These are phyloP conservation scores for Girardinichthys multiradiatus DNA, from an alignment of 2,113 vertebrate species.

Conservation along the genomic window DNA sequence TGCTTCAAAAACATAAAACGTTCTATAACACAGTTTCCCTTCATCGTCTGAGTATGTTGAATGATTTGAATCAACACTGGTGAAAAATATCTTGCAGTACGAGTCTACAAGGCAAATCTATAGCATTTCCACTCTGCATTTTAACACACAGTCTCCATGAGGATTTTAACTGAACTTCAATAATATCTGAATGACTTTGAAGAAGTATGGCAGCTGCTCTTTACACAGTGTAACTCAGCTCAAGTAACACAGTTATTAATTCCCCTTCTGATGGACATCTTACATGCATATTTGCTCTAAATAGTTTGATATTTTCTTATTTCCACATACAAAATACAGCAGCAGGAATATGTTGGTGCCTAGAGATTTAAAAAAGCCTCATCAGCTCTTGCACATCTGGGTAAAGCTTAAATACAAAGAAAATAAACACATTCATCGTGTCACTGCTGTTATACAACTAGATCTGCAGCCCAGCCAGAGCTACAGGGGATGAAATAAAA, in stretches of 20 bases:
- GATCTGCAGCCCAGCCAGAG: conserved; percentile 18
- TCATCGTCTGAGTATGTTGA: background rate
- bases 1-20: background rate
- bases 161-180: conserved; percentile 52
- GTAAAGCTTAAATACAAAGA: conserved; percentile 50
- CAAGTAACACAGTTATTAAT: conserved; percentile 57
- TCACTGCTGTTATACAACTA: conserved; percentile 34
- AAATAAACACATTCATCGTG: conserved; percentile 47
- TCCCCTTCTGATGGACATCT: conserved; percentile 57
- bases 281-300: conserved; percentile 43
- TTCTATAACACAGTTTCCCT: background rate
- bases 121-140: conserved; percentile 16
- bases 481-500: conserved; percentile 47
- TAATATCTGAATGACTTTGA: conserved; percentile 56
- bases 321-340: conserved; percentile 40
- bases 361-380: conserved; percentile 41
- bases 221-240: conserved; percentile 36
- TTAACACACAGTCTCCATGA: conserved; percentile 37
- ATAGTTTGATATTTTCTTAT: conserved; percentile 21
- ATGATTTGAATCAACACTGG: background rate
- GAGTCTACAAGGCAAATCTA: background rate
- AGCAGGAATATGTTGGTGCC: conserved; percentile 29
- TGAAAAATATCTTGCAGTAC: background rate
- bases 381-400: conserved; percentile 40
- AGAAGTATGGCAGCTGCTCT: conserved; percentile 48